Evolutionary conservation across 2,888 invertebrate species (phyloP), one percentile per base, ranked within the genome.

Genomic region (Tromatobia lineatoria): DNA sequence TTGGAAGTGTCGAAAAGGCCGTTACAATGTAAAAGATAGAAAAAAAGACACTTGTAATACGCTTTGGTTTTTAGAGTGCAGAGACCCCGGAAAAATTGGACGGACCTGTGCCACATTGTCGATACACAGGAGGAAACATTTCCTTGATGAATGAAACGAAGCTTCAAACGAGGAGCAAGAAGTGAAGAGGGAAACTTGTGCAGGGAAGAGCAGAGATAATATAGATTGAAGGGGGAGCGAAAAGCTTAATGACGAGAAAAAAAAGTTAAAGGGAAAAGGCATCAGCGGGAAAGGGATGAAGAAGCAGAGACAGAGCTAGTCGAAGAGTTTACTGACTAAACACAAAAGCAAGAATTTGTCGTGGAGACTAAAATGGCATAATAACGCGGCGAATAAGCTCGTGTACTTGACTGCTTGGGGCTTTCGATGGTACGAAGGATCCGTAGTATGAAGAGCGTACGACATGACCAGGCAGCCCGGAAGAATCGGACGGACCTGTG

Each of bases 301-400:
- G 67, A 77, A 75, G 64, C 18, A 67, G 18, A 73, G 59, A 29
- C 18, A 69, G 18, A 76, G 71, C 79, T 50, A 78, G 67, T 7
- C 38, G 47, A 61, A 81, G 74, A 70, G 78, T 81, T 84, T 78
- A 81, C 81, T 69, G 78, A 78, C 73, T 57, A 81, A 84, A 84
- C 83, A 84, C 69, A 70, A 71, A 64, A 70, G 64, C 70, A 66
- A 64, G 78, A 74, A 61, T 81, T 84, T 78, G 78, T 70, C 78
- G 78, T 78, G 81, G 70, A 70, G 20, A 70, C 57, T 38, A 78
- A 59, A 66, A 66, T 18, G 67, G 29, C 23, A 45, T 38, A 75
- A 47, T 25, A 69, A 80, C 69, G 80, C 74, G 78, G 57, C 75
- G 74, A 74, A 84, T 81, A 78, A 84, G 78, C 74, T 74, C 64